A percentile compares a stretch with the other conserved stretches of the same genome.
Evolutionary conservation across 2,888 invertebrate species (phyloP).

Genomic region (Meteorus cinctellus): DNA sequence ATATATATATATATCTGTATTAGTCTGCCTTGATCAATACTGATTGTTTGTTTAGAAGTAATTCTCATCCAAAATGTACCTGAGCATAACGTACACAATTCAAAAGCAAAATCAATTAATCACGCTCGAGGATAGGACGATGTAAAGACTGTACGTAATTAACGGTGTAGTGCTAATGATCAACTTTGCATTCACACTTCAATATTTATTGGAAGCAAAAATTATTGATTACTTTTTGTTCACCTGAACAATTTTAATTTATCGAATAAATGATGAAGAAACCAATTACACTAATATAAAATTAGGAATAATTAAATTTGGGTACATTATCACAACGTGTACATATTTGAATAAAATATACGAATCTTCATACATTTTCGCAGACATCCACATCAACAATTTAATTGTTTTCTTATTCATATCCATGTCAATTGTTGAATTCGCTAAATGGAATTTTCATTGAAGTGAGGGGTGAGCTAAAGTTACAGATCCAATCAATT

Average conservation of each 20-base stretch:
- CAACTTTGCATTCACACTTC: slow-evolving; percentile 9
- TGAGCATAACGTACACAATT: slow-evolving; percentile 4
- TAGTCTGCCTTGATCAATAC: background rate
- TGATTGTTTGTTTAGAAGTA: background rate
- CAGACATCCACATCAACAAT: background rate
- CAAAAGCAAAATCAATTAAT: background rate
- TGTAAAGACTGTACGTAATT: background rate
- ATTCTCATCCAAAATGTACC: background rate
- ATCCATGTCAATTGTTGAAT: background rate
- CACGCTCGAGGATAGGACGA: background rate
- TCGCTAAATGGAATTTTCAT: background rate
- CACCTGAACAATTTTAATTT: background rate
- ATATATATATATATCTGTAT: background rate
- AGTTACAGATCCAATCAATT: slow-evolving; percentile 33
- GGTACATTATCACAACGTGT: background rate
- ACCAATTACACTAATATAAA: background rate
- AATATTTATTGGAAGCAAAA: background rate
- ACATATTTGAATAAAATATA: background rate
- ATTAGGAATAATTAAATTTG: background rate
- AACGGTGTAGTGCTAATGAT: slow-evolving; percentile 24
- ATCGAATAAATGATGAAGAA: background rate
- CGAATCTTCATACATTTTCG: background rate
- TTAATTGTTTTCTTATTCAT: background rate
- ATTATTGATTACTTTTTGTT: background rate
- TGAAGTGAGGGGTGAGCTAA: background rate